These are phyloP conservation scores for Heterotilapia buettikoferi DNA, from an alignment of 2,113 vertebrate genomes.

Conservation along the genomic window DNA sequence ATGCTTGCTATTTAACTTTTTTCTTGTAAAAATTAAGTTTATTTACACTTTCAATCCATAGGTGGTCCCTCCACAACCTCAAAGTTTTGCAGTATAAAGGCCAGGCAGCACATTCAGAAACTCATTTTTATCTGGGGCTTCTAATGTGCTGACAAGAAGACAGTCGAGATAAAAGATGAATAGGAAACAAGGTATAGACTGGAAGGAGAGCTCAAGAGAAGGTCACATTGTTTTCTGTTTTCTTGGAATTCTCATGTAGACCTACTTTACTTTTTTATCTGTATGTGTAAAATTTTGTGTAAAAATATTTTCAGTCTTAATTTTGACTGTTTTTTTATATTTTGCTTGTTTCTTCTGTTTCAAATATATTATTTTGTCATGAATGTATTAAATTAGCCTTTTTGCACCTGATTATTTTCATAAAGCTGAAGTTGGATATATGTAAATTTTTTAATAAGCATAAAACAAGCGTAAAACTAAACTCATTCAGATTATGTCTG, in stretches of 20 bases:
- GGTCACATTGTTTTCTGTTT: not conserved
- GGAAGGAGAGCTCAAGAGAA: not conserved
- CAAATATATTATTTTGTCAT: not conserved
- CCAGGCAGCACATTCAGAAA: not conserved
- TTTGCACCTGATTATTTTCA: not conserved
- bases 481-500: not conserved
- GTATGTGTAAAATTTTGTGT: fast-evolving
- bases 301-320: not conserved
- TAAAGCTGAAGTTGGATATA: not conserved
- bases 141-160: not conserved
- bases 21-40: not conserved
- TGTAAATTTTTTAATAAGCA: not conserved
- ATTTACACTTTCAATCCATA: not conserved
- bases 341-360: not conserved
- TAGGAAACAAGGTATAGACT: not conserved
- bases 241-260: not conserved
- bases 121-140: not conserved
- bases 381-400: not conserved
- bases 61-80: not conserved
- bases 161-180: not conserved
- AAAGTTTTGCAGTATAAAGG: not conserved
- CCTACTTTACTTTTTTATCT: not conserved
- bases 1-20: too few relatives aligned
- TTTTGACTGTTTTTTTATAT: not conserved
- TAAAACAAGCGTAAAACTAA: not conserved